Conservation (phyloP, 2,888 invertebrate genomes). For the Lumbricus terrestris region DNA sequence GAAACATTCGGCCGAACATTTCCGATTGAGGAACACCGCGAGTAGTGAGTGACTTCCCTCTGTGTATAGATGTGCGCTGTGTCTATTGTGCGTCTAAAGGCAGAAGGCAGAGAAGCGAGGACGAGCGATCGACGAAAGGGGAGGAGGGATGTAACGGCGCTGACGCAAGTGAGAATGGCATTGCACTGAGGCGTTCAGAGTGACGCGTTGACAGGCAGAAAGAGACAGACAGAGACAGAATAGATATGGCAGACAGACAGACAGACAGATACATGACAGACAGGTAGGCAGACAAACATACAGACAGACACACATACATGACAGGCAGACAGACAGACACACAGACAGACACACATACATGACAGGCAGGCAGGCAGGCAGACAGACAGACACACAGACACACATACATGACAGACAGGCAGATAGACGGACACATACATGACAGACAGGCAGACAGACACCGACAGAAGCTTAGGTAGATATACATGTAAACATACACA, state of each 20-base stretch:
- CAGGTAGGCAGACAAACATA: not conserved
- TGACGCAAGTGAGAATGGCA: not conserved
- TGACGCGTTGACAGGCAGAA: not conserved
- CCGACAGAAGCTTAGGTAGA: not conserved
- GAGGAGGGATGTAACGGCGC: not conserved
- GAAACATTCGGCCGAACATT: not conserved
- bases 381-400: no score
- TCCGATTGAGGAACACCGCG: not conserved
- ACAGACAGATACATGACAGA: no score
- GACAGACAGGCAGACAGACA: no score
- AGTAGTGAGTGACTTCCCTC: not conserved
- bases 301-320: not conserved
- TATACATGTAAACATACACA: no score
- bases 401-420: no score
- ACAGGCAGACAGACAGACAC: no score
- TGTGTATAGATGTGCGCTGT: not conserved
- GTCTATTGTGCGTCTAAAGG: no score
- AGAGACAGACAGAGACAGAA: not conserved
- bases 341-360: no score
- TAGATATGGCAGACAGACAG: not conserved
- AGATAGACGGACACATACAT: no score
- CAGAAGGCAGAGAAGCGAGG: no score
- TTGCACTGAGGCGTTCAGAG: not conserved
- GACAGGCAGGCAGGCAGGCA: no score
- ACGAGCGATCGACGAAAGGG: no score